Evolutionary conservation across 2,888 invertebrate species (phyloP).

Genomic region (Odontothrips loti): DNA sequence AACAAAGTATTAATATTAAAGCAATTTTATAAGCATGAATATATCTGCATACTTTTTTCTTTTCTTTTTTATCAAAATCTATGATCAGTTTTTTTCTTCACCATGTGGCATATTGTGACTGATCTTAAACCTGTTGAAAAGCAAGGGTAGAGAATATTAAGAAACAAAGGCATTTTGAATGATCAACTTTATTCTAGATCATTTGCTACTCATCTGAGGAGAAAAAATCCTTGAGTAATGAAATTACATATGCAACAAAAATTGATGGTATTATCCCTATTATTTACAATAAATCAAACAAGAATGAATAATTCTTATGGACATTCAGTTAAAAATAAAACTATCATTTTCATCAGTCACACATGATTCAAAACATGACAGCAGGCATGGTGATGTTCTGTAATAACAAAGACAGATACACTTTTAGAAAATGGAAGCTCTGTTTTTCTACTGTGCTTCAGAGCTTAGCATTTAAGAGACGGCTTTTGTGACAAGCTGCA

Average conservation of each 20-base stretch:
- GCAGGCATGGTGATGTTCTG: constrained; percentile 14
- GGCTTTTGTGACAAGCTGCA: no score
- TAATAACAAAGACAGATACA: background rate
- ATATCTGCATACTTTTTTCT: background rate
- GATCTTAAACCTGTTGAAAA: no score
- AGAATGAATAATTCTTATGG: constrained; percentile 23
- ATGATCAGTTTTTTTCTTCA: no score
- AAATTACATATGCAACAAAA: constrained; percentile 23
- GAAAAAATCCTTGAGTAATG: constrained; percentile 14
- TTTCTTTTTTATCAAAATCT: background rate
- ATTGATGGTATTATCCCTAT: constrained; percentile 23
- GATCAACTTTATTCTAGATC: constrained; percentile 26
- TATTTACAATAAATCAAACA: background rate
- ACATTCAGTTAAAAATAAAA: constrained; percentile 23
- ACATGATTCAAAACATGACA: constrained; percentile 23
- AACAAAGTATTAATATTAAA: constrained; percentile 12
- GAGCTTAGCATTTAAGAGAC: background rate
- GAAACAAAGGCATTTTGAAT: background rate
- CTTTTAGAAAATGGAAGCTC: background rate
- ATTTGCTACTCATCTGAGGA: constrained; percentile 10
- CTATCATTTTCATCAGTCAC: constrained; percentile 25
- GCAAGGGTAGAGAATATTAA: background rate
- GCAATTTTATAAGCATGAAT: background rate
- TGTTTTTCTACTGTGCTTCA: background rate
- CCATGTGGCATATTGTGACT: no score